phyloP scores from a whole-genome alignment of 2,797 vertebrate species.

The Poeciliopsis paucimaculata region DNA sequence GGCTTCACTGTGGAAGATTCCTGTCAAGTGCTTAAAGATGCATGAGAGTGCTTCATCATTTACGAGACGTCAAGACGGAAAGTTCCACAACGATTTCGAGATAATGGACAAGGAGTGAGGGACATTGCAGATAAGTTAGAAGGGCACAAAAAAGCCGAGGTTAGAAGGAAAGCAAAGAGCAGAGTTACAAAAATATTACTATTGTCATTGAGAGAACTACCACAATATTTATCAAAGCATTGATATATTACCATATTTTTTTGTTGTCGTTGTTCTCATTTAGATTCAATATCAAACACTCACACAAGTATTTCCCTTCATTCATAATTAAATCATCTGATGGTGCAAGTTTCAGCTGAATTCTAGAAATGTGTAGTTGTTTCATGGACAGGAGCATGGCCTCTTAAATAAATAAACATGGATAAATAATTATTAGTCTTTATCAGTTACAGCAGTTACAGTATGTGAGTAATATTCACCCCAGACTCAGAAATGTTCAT shows the following conservation, averaged over 20 bases:
- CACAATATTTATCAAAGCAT: not conserved
- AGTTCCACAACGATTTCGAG: conserved; percentile 63
- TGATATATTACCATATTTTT: not conserved
- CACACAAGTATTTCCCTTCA: not conserved
- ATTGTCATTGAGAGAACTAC: not conserved
- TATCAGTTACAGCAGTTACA: no score
- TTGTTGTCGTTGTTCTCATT: not conserved
- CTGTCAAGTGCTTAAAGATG: conserved; percentile 73
- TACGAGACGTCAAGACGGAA: conserved; percentile 77
- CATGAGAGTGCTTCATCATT: conserved; percentile 75
- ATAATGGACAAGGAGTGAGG: conserved; percentile 22
- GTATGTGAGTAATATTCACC: not conserved
- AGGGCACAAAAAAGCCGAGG: conserved; percentile 1
- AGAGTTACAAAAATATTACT: conserved; percentile 14
- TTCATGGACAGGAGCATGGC: not conserved
- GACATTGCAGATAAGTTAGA: conserved; percentile 22
- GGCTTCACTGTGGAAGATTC: conserved; percentile 57
- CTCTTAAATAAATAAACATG: not conserved
- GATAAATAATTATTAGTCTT: no score
- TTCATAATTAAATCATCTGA: not conserved
- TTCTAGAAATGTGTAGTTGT: not conserved
- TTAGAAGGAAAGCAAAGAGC: conserved; percentile 1
- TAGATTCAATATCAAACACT: not conserved
- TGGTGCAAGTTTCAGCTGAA: not conserved
- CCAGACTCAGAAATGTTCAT: not conserved